Base-by-base conservation (phyloP, 2,797 vertebrate genomes). In the Peromyscus aztecus region DNA sequence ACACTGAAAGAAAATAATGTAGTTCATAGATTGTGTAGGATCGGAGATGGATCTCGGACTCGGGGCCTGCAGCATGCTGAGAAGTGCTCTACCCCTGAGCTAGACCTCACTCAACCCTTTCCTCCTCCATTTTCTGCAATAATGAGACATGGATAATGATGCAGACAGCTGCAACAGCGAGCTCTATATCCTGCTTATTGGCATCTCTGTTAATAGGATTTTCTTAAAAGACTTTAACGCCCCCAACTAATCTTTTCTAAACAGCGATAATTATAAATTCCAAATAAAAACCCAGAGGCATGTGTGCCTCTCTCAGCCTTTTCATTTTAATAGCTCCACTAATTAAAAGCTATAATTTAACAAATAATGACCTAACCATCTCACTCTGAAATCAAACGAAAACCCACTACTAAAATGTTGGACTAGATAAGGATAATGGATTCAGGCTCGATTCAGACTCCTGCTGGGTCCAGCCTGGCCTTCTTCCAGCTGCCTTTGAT, bases 291-390 rank as follows among this genome's bases (percentile, higher is more conserved):
- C 86, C 71, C 87, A 29, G 80, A 84, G 52, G 82, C 94, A 24
- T 75, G 43, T 78, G 77, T 55, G 23, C n/a, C 29, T 92, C 80
- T 94, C 67, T 71, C 49, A 17, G 87, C 34, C 96, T 91, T 98
- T 97, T 98, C 94, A 75, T 97, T 93, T 97, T 92, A 88, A 86
- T 93, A 90, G 87, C 90, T 82, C 91, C 19, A 29, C 96, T 97
- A 98, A 97, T 98, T 98, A 96, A 97, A 98, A 97, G 97, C 93
- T 89, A 71, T 93, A 97, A 98, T 97, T 98, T 97, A 97, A 96
- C 96, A 97, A 98, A 98, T 97, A 96, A 96, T 83, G 96, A 96
- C 84, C 94, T 94, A 93, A 92, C 91, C 90, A 69, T 91, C 93
- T 97, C 96, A 95, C 94, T 96, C 88, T 94, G 96, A 96, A 97